Evolutionary conservation across 2,797 vertebrate species (phyloP), one percentile per base, ranked within the genome.

Genomic region (Manis crassicaudata): DNA sequence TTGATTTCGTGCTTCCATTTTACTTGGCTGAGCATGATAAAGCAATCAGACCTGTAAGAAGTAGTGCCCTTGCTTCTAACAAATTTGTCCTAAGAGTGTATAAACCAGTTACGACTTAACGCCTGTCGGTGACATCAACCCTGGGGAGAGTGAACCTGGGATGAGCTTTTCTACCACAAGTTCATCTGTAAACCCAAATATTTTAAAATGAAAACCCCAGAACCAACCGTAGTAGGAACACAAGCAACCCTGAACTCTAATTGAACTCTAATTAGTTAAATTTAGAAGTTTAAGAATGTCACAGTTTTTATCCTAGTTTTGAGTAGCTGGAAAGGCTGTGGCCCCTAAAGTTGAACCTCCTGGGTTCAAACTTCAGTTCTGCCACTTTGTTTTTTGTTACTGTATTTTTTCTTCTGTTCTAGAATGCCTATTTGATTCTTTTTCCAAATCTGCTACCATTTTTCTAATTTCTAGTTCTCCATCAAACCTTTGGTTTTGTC

Each of bases 1-100:
- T 63, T 86, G 5, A 95, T 85, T 96, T 68, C 76, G 21, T 72
- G 63, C 96, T 91, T 93, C 81, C 93, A 92, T 95, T 96, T 96
- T 92, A 93, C 67, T 88, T 92, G 73, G 20, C 58, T 88, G 73
- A 95, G 75, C 40, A 88, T 35, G 72, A 84, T 77, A 83, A 96
- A 91, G 46, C 73, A 90, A 86, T 79, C 21, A 95, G 87, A 65
- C 7, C 43, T 77, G 4, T 75, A 65, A 89, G 60, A 94, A 88
- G 20, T 52, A 8, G 56, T 79, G 11, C 18, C 29, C 85, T 54
- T 54, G 29, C 46, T 93, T 68, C 81, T 96, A 88, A 92, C 1
- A 25, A 86, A 84, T 83, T 83, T 87, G 35, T 65, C 72, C 21
- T 60, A 80, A 63, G 5, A 80, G 20, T 91, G 46, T 80, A 90